Evolutionary conservation across 1,140 invertebrate genomes (phyloP), one percentile per base, ranked within the genome.

Genomic region (Achroia grisella): DNA sequence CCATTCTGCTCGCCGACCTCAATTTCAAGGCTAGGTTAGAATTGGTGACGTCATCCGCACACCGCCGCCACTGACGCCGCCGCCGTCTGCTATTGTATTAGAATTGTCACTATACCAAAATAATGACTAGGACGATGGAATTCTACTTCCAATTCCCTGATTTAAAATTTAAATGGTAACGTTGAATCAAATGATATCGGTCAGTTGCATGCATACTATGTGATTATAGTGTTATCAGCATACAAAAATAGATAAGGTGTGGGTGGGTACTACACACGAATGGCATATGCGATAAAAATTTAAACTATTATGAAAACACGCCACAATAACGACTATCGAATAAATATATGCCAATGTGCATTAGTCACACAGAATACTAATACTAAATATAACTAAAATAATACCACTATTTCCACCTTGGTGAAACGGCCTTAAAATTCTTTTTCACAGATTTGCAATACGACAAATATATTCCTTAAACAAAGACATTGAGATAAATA

Each of bases 51-150:
- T 84, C 76, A 82, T 49, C 57, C 58, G 55, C 61, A 57, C 62
- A 56, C 56, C 56, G 50, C 55, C 42, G 42, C 40, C 59, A 57
- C 48, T 63, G 65, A 68, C 65, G 50, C 55, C 42, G 42, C 40
- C 59, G 58, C 48, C 64, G 65, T 69, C 65, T 66, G 61, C 65
- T 63, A 79, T 78, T 80, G 69, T 71, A 70, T 73, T 62, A 58
- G 62, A 74, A 73, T 71, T 72, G 74, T 62, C 71, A 68, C 71
- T 58, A 64, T 43, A 52, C 60, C 69, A 71, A 70, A 62, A 63
- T 76, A 78, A 74, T 72, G 63, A 77, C 61, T 66, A 71, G 62
- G 62, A 64, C 67, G 58, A 81, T 73, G 71, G 75, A 72, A 71
- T 60, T 62, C 32, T 53, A 58, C 56, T 63, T 62, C 48, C n/a